These are phyloP conservation scores for Pegoplata infirma DNA, from an alignment of 2,888 invertebrate species.

Conservation along the genomic window DNA sequence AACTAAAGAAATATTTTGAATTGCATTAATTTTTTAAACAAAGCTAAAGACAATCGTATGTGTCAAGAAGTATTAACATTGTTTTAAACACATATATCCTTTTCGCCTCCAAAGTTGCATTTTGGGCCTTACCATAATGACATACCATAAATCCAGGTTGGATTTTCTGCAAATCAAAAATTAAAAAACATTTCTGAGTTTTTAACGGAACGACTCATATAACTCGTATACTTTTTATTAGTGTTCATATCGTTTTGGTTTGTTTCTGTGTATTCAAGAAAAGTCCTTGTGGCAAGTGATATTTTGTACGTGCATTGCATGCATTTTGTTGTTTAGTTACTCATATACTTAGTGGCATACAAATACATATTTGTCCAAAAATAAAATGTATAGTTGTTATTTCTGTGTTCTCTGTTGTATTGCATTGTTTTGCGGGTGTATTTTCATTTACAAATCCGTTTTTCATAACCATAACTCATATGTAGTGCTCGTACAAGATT, in stretches of 20 bases:
- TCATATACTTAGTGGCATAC: not conserved
- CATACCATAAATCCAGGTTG: too few relatives aligned
- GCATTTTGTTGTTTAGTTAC: conserved; percentile 1
- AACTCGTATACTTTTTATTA: too few relatives aligned
- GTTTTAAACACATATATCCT: too few relatives aligned
- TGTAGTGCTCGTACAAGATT: not conserved
- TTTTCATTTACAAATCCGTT: conserved; percentile 38
- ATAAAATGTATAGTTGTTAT: not conserved
- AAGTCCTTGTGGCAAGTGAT: conserved; percentile 49
- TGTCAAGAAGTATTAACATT: too few relatives aligned
- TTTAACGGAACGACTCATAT: too few relatives aligned
- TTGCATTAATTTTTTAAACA: too few relatives aligned
- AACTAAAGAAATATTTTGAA: too few relatives aligned
- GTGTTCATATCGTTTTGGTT: not conserved
- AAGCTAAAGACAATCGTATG: too few relatives aligned
- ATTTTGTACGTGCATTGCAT: conserved; percentile 53
- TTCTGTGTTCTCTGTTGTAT: not conserved
- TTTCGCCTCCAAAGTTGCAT: too few relatives aligned
- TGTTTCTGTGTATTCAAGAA: not conserved
- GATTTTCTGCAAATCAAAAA: too few relatives aligned
- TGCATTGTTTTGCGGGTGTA: conserved; percentile 23
- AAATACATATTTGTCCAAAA: conserved; percentile 11
- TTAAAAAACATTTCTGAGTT: too few relatives aligned
- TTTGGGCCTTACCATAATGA: too few relatives aligned
- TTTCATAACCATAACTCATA: conserved; percentile 42